Percentiles rank a stretch among this genome's conserved stretches.
Evolutionary conservation across 2,797 vertebrate species (phyloP).

Genomic region (Phalanger gymnotis): DNA sequence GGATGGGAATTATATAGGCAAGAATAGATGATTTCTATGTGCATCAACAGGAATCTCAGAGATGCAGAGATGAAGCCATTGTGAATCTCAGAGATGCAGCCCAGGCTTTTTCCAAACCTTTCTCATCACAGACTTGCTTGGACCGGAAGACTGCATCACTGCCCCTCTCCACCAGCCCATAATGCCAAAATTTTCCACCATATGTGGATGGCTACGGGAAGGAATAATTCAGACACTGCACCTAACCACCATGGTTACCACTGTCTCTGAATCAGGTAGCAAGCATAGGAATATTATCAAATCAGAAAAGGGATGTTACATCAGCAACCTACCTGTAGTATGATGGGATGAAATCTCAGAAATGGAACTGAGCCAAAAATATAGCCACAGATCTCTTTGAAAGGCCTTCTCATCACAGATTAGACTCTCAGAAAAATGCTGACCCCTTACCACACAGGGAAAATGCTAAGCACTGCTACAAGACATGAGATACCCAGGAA

Average conservation of each 20-base stretch:
- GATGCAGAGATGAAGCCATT: background rate
- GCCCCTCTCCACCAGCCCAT: background rate
- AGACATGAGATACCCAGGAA: background rate
- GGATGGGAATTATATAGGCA: background rate
- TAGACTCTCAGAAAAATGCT: background rate
- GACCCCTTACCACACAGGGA: background rate
- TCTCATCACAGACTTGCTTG: background rate
- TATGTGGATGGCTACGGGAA: background rate
- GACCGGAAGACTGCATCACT: background rate
- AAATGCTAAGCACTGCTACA: background rate
- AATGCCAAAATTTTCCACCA: background rate
- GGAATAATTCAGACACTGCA: background rate
- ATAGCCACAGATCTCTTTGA: background rate
- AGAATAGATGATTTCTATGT: background rate
- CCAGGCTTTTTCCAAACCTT: background rate
- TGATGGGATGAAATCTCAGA: background rate
- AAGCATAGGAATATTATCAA: background rate
- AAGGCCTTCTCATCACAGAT: background rate
- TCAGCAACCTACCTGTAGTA: background rate
- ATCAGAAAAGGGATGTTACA: background rate
- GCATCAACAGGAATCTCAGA: background rate
- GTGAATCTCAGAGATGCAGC: background rate
- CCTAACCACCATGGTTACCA: background rate
- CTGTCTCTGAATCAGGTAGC: background rate
- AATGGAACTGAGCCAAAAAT: background rate